Percentiles rank a stretch among this genome's conserved stretches.
Conservation (phyloP, 64 coral and sea anemone genomes). For the Exaiptasia diaphana region DNA sequence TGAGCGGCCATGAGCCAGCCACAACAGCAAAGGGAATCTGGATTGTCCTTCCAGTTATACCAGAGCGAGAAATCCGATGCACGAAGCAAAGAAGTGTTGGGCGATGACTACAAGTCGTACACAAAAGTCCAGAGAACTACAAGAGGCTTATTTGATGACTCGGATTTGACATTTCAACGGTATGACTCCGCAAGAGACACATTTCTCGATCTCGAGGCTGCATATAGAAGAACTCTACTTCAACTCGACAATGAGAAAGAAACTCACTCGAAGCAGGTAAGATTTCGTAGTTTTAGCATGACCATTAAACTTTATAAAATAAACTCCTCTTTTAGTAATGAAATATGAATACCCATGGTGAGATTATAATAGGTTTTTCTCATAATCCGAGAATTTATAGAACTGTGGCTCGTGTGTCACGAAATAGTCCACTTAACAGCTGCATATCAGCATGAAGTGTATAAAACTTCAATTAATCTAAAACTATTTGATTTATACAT, state of each 20-base stretch:
- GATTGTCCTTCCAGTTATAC: conserved; percentile 25
- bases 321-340: no score
- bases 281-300: neutral
- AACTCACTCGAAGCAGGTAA: conserved; percentile 57
- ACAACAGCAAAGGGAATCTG: neutral
- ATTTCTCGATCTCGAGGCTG: conserved; percentile 73
- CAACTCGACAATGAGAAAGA: conserved; percentile 58
- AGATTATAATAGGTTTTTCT: no score
- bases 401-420: no score
- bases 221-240: conserved; percentile 72
- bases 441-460: no score
- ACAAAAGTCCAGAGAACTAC: conserved; percentile 68
- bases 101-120: conserved; percentile 58
- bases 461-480: no score
- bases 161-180: conserved; percentile 69
- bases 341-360: no score
- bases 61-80: conserved; percentile 38
- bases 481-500: no score
- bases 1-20: neutral
- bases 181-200: conserved; percentile 82
- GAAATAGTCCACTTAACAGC: no score
- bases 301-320: no score
- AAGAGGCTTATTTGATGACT: conserved; percentile 57
- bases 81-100: conserved; percentile 18
- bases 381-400: no score